These are phyloP conservation scores for Siniperca scherzeri DNA, from an alignment of 2,797 vertebrate species.

Conservation along the genomic window DNA sequence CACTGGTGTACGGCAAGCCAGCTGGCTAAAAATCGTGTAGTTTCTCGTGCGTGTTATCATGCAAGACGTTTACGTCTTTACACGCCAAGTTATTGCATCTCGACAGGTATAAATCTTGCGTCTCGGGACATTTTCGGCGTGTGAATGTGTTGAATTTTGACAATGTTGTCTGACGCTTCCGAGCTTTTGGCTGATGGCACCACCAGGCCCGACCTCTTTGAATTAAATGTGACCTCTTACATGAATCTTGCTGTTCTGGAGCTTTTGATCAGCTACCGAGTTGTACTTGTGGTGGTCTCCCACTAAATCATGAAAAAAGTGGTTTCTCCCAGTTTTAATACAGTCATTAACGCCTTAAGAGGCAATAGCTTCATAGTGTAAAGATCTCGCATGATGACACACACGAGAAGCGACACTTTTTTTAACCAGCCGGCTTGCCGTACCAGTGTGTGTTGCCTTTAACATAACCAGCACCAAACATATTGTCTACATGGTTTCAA, in stretches of 20 bases:
- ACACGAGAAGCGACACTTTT: not conserved
- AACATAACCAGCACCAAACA: not conserved
- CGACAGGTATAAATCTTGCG: not conserved
- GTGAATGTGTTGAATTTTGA: no score
- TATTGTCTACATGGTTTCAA: not conserved
- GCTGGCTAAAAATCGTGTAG: not conserved
- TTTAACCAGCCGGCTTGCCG: not conserved
- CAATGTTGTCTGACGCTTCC: no score
- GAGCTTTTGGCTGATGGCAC: no score
- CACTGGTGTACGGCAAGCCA: not conserved
- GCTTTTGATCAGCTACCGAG: no score
- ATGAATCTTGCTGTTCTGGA: not conserved
- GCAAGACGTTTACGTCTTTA: not conserved
- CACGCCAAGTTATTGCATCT: not conserved
- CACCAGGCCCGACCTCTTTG: no score
- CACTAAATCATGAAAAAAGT: no score
- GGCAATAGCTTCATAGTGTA: no score
- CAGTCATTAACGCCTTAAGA: no score
- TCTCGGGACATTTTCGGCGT: no score
- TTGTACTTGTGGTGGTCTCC: no score
- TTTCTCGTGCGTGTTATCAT: not conserved
- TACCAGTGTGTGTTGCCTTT: slow-evolving; percentile 19
- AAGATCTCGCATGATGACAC: not conserved
- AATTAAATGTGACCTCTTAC: not conserved
- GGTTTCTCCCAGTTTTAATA: not conserved